Base-by-base conservation (phyloP, 2,888 invertebrate species). In the Pachycephus smyrnensis region DNA sequence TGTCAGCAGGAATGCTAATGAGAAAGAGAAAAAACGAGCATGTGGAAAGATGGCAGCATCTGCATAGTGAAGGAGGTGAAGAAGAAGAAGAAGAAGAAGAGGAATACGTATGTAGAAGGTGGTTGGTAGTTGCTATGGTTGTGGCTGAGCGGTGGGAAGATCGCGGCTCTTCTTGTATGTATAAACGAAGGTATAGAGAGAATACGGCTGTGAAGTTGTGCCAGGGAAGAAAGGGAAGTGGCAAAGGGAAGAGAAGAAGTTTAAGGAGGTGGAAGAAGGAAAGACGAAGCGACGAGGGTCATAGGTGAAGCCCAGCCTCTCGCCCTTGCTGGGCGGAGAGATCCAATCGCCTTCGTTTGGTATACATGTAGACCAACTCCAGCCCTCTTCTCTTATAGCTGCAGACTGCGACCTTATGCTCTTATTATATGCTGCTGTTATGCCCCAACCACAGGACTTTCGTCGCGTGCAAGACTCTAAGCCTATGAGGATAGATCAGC, bases 291-390 rank as follows among this genome's bases (percentile, higher is more conserved):
- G 84, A 84, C 85, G 83, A 77, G 86, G 89, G 90, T 90, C 89
- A 90, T 88, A 90, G 90, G 90, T 90, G 89, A 90, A 86, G 88
- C 87, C 89, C 89, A 84, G 89, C 89, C 89, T 90, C 89, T 80
- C 88, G 86, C 88, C 87, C 89, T 86, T 83, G 86, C 87, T 86
- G 86, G 88, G 84, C 88, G 84, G 86, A 82, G 85, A 87, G 90
- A 90, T 90, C 89, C 90, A 89, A 90, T 90, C 90, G 89, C 87
- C 83, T 82, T 84, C 84, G 32, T 36, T 84, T 77, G 55, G 82
- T 80, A 81, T 84, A 71, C 55, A 55, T 55, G 55, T 55, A 55
- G 55, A 55, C 55, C 55, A 55, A 55, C 33, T 71, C 71, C 71
- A 71, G 69, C 69, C 36, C 77, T 76, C 76, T 55, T 75, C 75